phyloP scores from a whole-genome alignment of 1,140 invertebrate species.

The Drosophila kohkoa region DNA sequence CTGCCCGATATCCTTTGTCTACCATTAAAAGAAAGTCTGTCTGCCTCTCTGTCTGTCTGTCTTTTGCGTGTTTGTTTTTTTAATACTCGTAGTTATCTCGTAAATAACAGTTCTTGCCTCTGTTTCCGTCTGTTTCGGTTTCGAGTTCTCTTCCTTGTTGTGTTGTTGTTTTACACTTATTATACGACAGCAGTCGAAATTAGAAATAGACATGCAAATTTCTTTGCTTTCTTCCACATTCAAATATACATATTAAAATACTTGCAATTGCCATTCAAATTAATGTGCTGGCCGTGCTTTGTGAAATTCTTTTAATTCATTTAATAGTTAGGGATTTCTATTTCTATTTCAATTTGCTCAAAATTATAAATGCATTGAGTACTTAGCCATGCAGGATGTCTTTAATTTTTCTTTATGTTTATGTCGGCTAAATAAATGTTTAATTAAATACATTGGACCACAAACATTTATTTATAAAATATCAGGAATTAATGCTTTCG shows the following conservation, averaged over 20 bases:
- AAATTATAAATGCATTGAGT: neutral
- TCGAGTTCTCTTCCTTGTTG: slow-evolving; percentile 5
- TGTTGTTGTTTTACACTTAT: slow-evolving; percentile 6
- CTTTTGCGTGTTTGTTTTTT: slow-evolving; percentile 47
- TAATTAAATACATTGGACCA: too few relatives aligned
- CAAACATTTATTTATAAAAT: too few relatives aligned
- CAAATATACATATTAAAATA: neutral
- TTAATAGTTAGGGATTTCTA: neutral
- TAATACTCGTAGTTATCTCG: slow-evolving; percentile 60
- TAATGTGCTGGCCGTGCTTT: slow-evolving; percentile 28
- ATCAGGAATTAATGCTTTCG: too few relatives aligned
- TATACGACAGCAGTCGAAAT: slow-evolving; percentile 28
- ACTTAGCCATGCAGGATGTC: neutral
- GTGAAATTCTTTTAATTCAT: neutral
- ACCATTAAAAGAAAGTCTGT: slow-evolving; percentile 38
- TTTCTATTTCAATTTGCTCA: neutral
- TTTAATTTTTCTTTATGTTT: neutral
- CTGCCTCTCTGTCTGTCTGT: slow-evolving; percentile 12
- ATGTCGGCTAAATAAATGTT: too few relatives aligned
- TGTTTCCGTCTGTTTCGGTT: slow-evolving; percentile 34
- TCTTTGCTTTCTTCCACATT: neutral
- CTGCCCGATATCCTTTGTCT: slow-evolving; percentile 46
- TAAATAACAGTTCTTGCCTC: slow-evolving; percentile 58
- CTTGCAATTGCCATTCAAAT: slow-evolving; percentile 53
- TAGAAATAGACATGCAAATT: slow-evolving; percentile 56